phyloP scores from a whole-genome alignment of 2,888 invertebrate species.

The Heliconius cydno region DNA sequence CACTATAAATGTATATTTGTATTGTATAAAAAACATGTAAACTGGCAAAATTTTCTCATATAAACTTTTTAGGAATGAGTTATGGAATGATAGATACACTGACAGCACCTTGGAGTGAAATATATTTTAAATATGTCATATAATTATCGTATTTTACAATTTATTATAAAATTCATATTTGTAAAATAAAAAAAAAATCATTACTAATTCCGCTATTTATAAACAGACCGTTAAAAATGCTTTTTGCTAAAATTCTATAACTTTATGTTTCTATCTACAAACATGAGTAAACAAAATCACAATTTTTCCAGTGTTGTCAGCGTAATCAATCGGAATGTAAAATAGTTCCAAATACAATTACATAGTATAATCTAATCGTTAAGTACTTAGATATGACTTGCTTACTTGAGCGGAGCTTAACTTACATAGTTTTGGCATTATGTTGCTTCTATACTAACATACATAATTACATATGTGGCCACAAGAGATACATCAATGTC shows the following conservation, averaged over 20 bases:
- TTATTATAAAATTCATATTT: neutral
- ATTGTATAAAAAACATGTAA: constrained; percentile 48
- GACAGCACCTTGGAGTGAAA: neutral
- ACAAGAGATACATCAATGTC: neutral
- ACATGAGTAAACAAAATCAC: neutral
- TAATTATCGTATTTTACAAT: neutral
- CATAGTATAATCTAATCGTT: constrained; percentile 30
- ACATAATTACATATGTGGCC: neutral
- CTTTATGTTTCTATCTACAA: neutral
- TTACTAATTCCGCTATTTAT: neutral
- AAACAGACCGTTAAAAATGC: neutral
- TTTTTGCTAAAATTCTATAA: neutral
- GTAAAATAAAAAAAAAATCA: neutral
- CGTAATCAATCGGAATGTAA: neutral
- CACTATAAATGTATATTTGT: constrained; percentile 40
- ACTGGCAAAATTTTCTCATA: constrained; percentile 47
- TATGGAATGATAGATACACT: constrained; percentile 54
- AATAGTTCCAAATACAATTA: neutral
- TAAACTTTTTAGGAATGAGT: constrained; percentile 60
- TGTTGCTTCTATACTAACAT: constrained; percentile 4
- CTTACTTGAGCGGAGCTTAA: constrained; percentile 55
- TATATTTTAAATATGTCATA: neutral
- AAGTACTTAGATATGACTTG: constrained; percentile 53
- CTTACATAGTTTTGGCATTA: constrained; percentile 43
- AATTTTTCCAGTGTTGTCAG: neutral